A percentile compares a stretch with the other conserved stretches of the same genome.
These are phyloP conservation scores for Orthosia cruda DNA, from an alignment of 2,888 invertebrate genomes.

Conservation along the genomic window DNA sequence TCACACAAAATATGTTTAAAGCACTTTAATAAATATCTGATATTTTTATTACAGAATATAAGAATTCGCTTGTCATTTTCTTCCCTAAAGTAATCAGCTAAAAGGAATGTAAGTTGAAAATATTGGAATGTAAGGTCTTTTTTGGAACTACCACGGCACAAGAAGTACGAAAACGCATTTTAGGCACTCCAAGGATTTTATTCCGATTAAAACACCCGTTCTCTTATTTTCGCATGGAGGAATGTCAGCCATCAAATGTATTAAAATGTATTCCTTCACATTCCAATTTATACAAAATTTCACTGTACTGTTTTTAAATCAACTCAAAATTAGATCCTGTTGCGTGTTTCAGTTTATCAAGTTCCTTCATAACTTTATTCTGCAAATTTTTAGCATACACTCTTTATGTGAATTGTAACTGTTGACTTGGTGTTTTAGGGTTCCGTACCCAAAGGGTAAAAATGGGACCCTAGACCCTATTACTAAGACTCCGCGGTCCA, in stretches of 20 bases:
- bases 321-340: background rate
- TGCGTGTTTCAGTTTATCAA: constrained; percentile 3
- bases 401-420: background rate
- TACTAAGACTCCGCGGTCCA: too few relatives aligned
- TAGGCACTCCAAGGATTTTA: too few relatives aligned
- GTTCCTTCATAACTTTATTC: background rate
- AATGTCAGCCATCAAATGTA: background rate
- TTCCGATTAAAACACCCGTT: background rate
- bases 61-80: constrained; percentile 4
- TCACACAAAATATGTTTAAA: too few relatives aligned
- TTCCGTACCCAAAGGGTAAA: too few relatives aligned
- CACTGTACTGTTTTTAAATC: too few relatives aligned
- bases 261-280: background rate
- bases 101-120: background rate
- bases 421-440: too few relatives aligned
- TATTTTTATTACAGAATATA: constrained; percentile 7
- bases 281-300: too few relatives aligned
- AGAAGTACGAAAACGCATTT: too few relatives aligned
- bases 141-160: background rate
- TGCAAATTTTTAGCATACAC: background rate
- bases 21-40: background rate
- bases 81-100: constrained; percentile 4
- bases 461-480: too few relatives aligned
- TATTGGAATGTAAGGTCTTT: too few relatives aligned
- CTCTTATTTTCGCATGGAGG: background rate